Evolutionary conservation across 30 jellyfish, hydroid and myxozoan genomes (phyloP), one percentile per base, ranked within the genome.

Genomic region (Clytia hemisphaerica): DNA sequence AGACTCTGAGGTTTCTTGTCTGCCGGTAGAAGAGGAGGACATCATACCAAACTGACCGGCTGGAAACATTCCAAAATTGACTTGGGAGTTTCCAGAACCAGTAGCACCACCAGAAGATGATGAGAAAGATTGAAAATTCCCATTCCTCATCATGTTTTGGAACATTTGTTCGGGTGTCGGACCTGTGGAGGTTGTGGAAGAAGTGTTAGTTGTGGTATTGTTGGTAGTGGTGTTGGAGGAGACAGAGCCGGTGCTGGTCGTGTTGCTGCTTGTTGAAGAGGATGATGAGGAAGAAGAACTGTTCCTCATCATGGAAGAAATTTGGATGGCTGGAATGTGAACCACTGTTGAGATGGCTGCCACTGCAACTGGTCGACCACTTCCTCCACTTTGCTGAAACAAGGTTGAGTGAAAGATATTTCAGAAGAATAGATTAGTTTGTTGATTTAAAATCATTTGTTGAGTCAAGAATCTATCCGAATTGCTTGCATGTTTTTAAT

Each of bases 341-440:
- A 84, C 87, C 22, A 84, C 95, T 21, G 95, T 85, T 50, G 95
- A 76, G 4, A 84, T 69, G 6, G 81, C 81, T 15, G 81, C 81
- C 2, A 69, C 81, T 29, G 62, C 75, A 26, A 57, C 77, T 4
- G 47, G 82, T n/a, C n/a, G n/a, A n/a, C n/a, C n/a, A n/a, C n/a
- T n/a, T n/a, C n/a, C n/a, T n/a, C n/a, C n/a, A n/a, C n/a, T n/a
- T n/a, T n/a, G n/a, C n/a, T n/a, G n/a, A n/a, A n/a, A n/a, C n/a
- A n/a, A n/a, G n/a, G n/a, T n/a, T n/a, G n/a, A n/a, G n/a, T n/a
- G n/a, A n/a, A n/a, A n/a, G n/a, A n/a, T n/a, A n/a, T n/a, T n/a
- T n/a, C n/a, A n/a, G n/a, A n/a, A n/a, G n/a, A n/a, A n/a, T n/a
- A n/a, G n/a, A n/a, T n/a, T n/a, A n/a, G n/a, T n/a, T n/a, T n/a